Base-by-base conservation (phyloP, 2,888 invertebrate species). In the Amitus sp. region DNA sequence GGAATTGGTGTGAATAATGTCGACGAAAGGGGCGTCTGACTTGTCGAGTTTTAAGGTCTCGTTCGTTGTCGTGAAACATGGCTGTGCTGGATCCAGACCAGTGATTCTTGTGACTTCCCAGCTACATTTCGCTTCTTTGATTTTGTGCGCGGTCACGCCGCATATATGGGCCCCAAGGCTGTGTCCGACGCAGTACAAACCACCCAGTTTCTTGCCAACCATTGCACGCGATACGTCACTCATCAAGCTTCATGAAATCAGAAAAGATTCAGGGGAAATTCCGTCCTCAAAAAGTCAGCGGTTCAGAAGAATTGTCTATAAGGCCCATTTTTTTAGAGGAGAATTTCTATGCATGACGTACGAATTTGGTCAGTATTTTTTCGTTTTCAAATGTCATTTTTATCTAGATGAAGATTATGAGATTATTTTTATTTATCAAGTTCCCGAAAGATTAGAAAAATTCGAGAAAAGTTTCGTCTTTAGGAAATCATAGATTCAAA, bases 61-160 rank as follows among this genome's bases (percentile, higher is more conserved):
- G 60, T 83, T 82, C 0, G 77, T 73, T 0, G 83, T 83, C 12
- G 82, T 82, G 73, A 89, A 89, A 66, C 88, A 88, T 0, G 88
- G 88, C 54, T 88, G 87, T 0, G 89, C 88, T 6, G 89, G 89
- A 68, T 89, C 89, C 58, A 89, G 74, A 37, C 88, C 89, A 83
- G 74, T 79, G 57, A 84, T 78, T 61, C 81, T 74, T 7, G 56
- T 20, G 0, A 81, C 65, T 2, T n/a, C 57, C 80, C 80, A 81
- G 5, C 43, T 53, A 1, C 42, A 65, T 60, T 81, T 82, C 4
- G 84, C n/a, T n/a, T n/a, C n/a, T n/a, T n/a, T 85, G 1, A 87
- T 68, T 43, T 85, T 83, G 57, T 82, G 83, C 0, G 87, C 86
- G 1, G 84, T 84, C 58, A 85, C 87, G 0, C 87, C 86, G 15